phyloP scores from a whole-genome alignment of 2,888 invertebrate genomes.

The Tenthredo mesomela region DNA sequence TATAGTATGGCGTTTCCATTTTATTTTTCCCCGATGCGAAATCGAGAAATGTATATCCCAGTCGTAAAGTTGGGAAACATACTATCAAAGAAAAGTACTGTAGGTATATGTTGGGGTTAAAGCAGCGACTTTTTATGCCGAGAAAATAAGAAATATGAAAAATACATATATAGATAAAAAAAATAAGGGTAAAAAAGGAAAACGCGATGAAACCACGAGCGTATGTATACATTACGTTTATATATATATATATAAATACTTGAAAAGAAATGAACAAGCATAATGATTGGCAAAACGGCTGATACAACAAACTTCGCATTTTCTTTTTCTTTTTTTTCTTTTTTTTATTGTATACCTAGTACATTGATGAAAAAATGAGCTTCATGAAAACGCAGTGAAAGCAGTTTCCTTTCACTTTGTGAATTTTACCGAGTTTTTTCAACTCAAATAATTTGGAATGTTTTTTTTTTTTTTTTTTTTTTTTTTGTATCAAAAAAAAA shows the following conservation, averaged over 20 bases:
- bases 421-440: neutral
- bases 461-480: too few species aligned
- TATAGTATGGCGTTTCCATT: neutral
- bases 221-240: neutral
- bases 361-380: neutral
- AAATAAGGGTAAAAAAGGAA: neutral
- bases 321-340: neutral
- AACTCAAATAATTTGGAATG: neutral
- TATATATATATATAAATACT: neutral
- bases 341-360: neutral
- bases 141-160: constrained; percentile 9
- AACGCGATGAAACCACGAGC: neutral
- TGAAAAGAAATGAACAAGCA: neutral
- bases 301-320: neutral
- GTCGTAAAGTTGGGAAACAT: neutral
- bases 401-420: neutral
- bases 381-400: neutral
- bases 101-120: neutral
- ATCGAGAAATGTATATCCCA: constrained; percentile 5
- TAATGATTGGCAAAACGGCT: neutral
- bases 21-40: neutral
- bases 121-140: neutral
- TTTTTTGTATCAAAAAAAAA: too few species aligned
- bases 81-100: constrained; percentile 17
- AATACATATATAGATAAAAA: neutral